Conservation (phyloP, 2,888 invertebrate genomes). For the Spisula solida region DNA sequence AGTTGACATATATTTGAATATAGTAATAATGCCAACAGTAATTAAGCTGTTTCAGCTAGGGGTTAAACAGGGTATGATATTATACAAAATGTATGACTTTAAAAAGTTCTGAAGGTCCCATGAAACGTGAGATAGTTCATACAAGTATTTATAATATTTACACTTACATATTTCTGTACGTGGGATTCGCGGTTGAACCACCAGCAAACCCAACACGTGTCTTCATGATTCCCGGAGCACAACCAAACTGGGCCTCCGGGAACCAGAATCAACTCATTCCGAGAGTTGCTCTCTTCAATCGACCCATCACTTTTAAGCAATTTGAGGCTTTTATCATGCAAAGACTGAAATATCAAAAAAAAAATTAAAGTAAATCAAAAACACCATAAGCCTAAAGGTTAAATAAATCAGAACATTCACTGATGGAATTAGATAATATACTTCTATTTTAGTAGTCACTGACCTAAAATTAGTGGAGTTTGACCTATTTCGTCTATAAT, state of each 20-base stretch:
- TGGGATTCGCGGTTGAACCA: slow-evolving; percentile 93
- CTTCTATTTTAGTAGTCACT: neutral
- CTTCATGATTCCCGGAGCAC: slow-evolving; percentile 92
- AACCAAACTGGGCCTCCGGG: slow-evolving; percentile 85
- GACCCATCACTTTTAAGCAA: neutral
- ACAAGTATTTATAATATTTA: neutral
- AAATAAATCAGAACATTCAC: neutral
- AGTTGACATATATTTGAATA: too few species aligned
- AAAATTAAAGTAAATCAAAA: neutral
- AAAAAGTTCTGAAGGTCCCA: too few species aligned
- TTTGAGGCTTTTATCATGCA: neutral
- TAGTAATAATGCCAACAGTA: too few species aligned
- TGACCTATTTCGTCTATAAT: neutral
- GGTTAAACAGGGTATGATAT: too few species aligned
- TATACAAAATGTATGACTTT: too few species aligned
- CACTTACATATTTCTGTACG: slow-evolving; percentile 94
- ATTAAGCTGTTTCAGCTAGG: too few species aligned
- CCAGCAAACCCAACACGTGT: slow-evolving; percentile 98
- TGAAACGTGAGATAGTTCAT: too few species aligned
- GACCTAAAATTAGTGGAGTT: slow-evolving; percentile 10
- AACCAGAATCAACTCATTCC: slow-evolving; percentile 86
- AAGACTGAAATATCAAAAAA: neutral
- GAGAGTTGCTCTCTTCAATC: slow-evolving; percentile 79
- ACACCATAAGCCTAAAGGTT: neutral
- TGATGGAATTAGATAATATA: neutral